phyloP scores from a whole-genome alignment of 2,113 vertebrate genomes.

The Takifugu bimaculatus region DNA sequence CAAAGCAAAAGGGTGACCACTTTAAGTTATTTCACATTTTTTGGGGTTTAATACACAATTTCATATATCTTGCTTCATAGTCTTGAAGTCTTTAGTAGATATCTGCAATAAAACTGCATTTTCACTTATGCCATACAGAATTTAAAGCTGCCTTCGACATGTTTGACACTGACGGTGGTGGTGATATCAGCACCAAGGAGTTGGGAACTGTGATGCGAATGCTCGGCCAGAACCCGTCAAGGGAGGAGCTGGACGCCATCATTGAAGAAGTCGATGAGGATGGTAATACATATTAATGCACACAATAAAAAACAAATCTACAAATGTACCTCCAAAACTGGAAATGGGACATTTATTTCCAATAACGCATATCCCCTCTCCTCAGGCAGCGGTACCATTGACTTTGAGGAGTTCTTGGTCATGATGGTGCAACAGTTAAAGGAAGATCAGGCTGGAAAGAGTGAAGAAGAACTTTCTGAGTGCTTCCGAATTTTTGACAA shows the following conservation, averaged over 20 bases:
- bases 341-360: too few species aligned
- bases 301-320: too few species aligned
- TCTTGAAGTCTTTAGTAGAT: too few species aligned
- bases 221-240: slow-evolving; percentile 94
- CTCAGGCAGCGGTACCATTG: slow-evolving; percentile 94
- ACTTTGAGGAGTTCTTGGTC: slow-evolving; percentile 99
- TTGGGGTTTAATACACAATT: too few species aligned
- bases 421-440: slow-evolving; percentile 99
- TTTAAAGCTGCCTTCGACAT: slow-evolving; percentile 98
- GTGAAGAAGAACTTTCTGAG: slow-evolving; percentile 93
- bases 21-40: too few species aligned
- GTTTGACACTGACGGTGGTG: slow-evolving; percentile 96
- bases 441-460: slow-evolving; percentile 94
- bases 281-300: slow-evolving; percentile 65
- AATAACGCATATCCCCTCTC: neutral
- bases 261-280: slow-evolving; percentile 98
- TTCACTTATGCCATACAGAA: slow-evolving; percentile 69
- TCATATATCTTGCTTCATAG: too few species aligned
- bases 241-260: slow-evolving; percentile 97
- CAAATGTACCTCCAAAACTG: too few species aligned
- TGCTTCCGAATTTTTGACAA: slow-evolving; percentile 79
- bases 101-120: too few species aligned
- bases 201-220: slow-evolving; percentile 96
- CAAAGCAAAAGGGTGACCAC: too few species aligned
- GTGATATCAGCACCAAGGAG: slow-evolving; percentile 99